Evolutionary conservation across 1,140 invertebrate species (phyloP).

Genomic region (Leptestheria dahalacensis): DNA sequence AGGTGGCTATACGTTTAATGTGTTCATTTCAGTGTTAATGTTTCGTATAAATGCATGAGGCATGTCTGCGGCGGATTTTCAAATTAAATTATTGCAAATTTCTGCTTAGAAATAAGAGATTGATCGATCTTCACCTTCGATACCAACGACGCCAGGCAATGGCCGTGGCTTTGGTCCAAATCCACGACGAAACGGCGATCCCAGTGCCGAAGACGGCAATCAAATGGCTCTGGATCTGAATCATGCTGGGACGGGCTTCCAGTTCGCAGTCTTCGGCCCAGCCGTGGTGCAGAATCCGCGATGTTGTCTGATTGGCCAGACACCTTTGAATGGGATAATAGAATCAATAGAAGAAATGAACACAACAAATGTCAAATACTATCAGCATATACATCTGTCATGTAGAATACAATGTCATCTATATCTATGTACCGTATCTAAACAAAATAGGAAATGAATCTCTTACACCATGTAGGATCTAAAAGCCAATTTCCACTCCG

Average conservation of each 20-base stretch:
- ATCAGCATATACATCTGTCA: too few species aligned
- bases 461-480: conserved; percentile 66
- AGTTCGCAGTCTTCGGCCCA: conserved; percentile 39
- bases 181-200: conserved; percentile 80
- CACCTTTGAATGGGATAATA: conserved; percentile 28
- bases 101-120: too few species aligned
- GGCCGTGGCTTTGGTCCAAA: conserved; percentile 68
- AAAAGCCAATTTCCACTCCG: conserved; percentile 55
- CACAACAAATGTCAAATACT: too few species aligned
- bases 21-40: too few species aligned
- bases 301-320: conserved; percentile 27
- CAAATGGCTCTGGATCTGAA: conserved; percentile 63
- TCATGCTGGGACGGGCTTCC: conserved; percentile 55
- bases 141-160: conserved; percentile 70
- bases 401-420: too few species aligned
- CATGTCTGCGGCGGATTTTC: too few species aligned
- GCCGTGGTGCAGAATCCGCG: conserved; percentile 17
- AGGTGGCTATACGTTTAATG: too few species aligned
- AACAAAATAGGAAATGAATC: not conserved
- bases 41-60: too few species aligned
- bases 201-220: conserved; percentile 65
- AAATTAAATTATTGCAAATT: too few species aligned
- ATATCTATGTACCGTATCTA: too few species aligned
- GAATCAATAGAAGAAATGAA: too few species aligned
- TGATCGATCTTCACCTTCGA: conserved; percentile 52